Evolutionary conservation across 2,888 invertebrate genomes (phyloP), one percentile per base, ranked within the genome.

Genomic region (Pseudoips prasinana): DNA sequence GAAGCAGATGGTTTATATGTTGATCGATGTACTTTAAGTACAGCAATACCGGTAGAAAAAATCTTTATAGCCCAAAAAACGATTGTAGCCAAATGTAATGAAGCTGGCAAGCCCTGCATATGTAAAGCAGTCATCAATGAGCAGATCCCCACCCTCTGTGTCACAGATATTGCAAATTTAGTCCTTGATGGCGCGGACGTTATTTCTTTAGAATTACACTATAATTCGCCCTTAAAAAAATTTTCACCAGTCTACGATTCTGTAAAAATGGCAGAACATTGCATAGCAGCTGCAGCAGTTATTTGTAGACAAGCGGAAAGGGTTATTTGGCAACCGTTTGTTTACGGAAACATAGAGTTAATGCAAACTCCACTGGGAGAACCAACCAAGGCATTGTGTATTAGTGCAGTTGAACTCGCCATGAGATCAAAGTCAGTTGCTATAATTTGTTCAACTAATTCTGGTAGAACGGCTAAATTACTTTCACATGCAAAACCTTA

Each of bases 161-260:
- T 92, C 91, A 77, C 94, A 9, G 97, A 97, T 72, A 95, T 98
- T n/a, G 97, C 96, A 10, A 97, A 97, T 77, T 93, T 96, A 7
- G 92, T 98, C 23, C 84, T 97, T 10, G 97, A 98, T 77, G 97
- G 97, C 3, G 94, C 93, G 22, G 97, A 97, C 75, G 96, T 96
- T 58, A 92, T 97, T 30, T 90, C 91, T 78, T 92, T 97, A 91
- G 90, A 98, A 67, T 92, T 87, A 11, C 73, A 84, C 48, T 87
- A 83, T 42, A 79, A 85, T 58, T 82, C 84, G 6, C 86, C 86
- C 0, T 47, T 85, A 20, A 77, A 72, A 31, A 87, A 81, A 49
- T 55, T 73, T 43, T 56, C 74, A 2, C 66, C 73, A 2, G 54
- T 63, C n/a, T 71, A 63, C 43, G 85, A 86, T 40, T 46, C 73